Conservation (phyloP, 2,888 invertebrate species). For the Sclerodermus sp. region DNA sequence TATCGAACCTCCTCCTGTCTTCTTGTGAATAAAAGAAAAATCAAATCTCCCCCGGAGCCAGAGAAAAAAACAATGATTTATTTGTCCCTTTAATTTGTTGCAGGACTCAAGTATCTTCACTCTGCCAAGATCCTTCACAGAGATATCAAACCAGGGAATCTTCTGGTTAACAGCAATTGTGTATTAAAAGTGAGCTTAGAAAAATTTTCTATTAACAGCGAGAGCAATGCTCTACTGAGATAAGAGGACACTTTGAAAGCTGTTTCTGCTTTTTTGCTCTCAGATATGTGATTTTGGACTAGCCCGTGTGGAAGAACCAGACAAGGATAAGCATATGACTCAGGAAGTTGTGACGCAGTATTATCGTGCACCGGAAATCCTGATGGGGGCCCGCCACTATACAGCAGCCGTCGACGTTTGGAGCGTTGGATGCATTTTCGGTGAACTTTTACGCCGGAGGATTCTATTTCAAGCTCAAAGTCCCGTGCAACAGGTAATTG, state of each 20-base stretch:
- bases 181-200: conserved; percentile 77
- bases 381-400: conserved; percentile 98
- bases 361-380: conserved; percentile 97
- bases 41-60: too few species aligned
- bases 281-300: conserved; percentile 99
- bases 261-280: neutral
- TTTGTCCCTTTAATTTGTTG: conserved; percentile 37
- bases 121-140: conserved; percentile 97
- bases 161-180: conserved; percentile 98
- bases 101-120: conserved; percentile 97
- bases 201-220: neutral
- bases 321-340: conserved; percentile 93
- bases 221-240: neutral
- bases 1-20: too few species aligned
- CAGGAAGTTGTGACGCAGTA: conserved; percentile 99
- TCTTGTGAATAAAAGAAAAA: too few species aligned
- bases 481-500: conserved; percentile 94
- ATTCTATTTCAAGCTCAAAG: conserved; percentile 98
- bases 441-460: conserved; percentile 90
- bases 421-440: conserved; percentile 99
- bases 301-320: conserved; percentile 95
- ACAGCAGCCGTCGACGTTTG: conserved; percentile 97
- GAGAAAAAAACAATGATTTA: neutral
- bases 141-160: conserved; percentile 98
- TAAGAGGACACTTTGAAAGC: neutral